Evolutionary conservation across 2,888 invertebrate genomes (phyloP), one percentile per base, ranked within the genome.

Genomic region (Limnephilus marmoratus): DNA sequence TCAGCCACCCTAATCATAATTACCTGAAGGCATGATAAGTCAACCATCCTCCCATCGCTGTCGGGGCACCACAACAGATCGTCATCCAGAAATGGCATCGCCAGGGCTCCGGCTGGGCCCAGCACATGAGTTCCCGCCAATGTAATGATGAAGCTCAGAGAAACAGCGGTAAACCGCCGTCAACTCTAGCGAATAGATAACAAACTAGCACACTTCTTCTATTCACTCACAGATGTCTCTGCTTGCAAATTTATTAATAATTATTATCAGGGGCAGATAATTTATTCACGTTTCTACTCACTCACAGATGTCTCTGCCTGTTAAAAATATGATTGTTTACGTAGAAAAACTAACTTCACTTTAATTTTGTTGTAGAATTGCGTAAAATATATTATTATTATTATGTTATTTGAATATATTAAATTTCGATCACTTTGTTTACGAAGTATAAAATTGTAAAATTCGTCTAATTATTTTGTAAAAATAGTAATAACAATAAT

Each of bases 51-150:
- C 95, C 98, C 98, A 96, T 98, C 98, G 96, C 98, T 98, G 97
- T 98, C 98, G 95, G 98, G 98, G 97, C 98, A 98, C 99, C 99
- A 99, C 95, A 98, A 96, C 94, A 98, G 97, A 95, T 99, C 98
- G 97, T 99, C 98, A 97, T 99, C 98, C 96, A 99, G 98, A 97
- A 98, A 99, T 97, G 98, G 98, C 98, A 98, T 98, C 97, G 98
- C 97, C 97, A 97, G 96, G 96, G 97, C 96, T 96, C 96, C 96
- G 95, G 96, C 96, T 95, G 96, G 95, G 96, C 95, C 95, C 94
- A 96, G 96, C 95, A 96, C 96, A 96, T 96, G 96, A 95, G 97
- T 95, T 96, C 96, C 97, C 97, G 97, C 97, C 97, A 97, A 97
- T 95, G 95, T 96, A 95, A 95, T 95, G 95, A 37, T n/a, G 53